Conservation (phyloP, 2,888 invertebrate genomes). For the Punctoribates punctum region DNA sequence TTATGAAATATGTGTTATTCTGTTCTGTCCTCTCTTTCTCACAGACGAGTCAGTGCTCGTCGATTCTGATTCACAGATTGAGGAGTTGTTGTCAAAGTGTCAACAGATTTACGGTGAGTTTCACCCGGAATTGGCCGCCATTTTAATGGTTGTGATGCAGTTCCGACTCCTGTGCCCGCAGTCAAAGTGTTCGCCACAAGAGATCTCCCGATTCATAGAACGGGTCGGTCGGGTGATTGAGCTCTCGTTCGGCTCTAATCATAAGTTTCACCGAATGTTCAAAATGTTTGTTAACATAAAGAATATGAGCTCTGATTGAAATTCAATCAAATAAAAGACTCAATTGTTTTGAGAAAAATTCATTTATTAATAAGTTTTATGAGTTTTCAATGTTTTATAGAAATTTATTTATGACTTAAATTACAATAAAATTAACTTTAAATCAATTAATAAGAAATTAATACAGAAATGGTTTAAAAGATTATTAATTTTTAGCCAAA, state of each 20-base stretch:
- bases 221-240: background rate
- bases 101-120: background rate
- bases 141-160: slow-evolving; percentile 9
- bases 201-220: background rate
- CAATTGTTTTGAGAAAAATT: background rate
- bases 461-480: no score
- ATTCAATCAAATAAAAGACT: background rate
- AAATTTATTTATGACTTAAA: no score
- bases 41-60: background rate
- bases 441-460: no score
- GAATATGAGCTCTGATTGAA: background rate
- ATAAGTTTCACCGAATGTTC: background rate
- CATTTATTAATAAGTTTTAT: no score
- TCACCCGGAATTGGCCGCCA: slow-evolving; percentile 13
- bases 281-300: background rate
- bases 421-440: no score
- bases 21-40: background rate
- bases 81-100: background rate
- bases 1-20: background rate
- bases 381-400: no score
- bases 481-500: no score
- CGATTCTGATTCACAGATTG: background rate
- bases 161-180: background rate
- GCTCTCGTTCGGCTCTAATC: background rate
- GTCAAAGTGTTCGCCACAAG: background rate